phyloP scores from a whole-genome alignment of 2,888 invertebrate species.

The Entomobrya multifasciata region DNA sequence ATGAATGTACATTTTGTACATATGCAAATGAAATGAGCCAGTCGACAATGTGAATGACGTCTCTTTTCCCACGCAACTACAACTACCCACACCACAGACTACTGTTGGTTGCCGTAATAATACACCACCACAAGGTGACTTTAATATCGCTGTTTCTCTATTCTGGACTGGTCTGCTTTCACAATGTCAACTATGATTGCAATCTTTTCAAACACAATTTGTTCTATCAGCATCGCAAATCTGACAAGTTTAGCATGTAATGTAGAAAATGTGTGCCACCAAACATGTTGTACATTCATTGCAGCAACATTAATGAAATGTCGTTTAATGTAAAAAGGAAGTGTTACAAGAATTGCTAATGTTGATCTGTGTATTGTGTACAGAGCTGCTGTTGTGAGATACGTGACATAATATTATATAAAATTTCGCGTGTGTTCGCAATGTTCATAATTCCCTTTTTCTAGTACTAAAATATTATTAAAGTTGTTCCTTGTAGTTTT shows the following conservation, averaged over 20 bases:
- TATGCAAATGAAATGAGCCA: slow-evolving; percentile 55
- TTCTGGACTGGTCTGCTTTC: slow-evolving; percentile 15
- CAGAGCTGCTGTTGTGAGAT: not conserved
- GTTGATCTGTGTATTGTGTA: slow-evolving; percentile 18
- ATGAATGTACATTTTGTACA: slow-evolving; percentile 18
- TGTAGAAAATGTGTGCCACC: too few relatives aligned
- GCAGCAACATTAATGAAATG: not conserved
- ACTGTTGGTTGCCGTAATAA: slow-evolving; percentile 24
- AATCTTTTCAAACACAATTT: slow-evolving; percentile 43
- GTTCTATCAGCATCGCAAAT: slow-evolving; percentile 25
- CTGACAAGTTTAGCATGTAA: not conserved
- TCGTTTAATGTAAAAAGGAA: slow-evolving; percentile 31
- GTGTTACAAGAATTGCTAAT: not conserved
- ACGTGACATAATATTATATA: not conserved
- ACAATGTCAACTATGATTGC: slow-evolving; percentile 60
- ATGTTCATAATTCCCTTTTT: not conserved
- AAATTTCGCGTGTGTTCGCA: not conserved
- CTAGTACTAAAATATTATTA: slow-evolving; percentile 36
- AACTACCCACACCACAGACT: not conserved
- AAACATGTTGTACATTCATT: too few relatives aligned
- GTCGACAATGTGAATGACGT: slow-evolving; percentile 52
- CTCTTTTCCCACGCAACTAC: too few relatives aligned
- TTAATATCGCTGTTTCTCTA: slow-evolving; percentile 36
- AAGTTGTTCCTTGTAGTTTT: slow-evolving; percentile 13
- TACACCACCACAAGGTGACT: slow-evolving; percentile 43